Evolutionary conservation across 2,113 vertebrate species (phyloP).

Genomic region (Zeus faber): DNA sequence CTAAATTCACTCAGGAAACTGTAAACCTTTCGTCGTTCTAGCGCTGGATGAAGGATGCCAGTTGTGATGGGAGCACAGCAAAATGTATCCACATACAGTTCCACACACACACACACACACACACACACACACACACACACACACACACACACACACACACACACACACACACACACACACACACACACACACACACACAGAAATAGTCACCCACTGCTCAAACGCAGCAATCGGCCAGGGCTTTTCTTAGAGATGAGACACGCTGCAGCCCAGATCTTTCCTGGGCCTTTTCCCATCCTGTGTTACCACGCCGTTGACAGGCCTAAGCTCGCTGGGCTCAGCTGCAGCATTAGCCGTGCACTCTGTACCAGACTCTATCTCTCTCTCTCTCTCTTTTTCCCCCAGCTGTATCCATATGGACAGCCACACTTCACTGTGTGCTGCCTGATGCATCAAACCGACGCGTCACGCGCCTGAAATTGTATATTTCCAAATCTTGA

Average conservation of each 20-base stretch:
- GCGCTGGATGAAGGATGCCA: conserved; percentile 23
- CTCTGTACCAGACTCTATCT: neutral
- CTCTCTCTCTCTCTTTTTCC: no score
- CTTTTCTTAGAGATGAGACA: conserved; percentile 7
- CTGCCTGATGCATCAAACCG: no score
- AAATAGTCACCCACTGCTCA: conserved; percentile 19
- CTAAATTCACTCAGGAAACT: conserved; percentile 23
- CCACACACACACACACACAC: conserved; percentile 23
- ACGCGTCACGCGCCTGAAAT: no score
- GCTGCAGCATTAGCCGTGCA: neutral
- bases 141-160: conserved; percentile 32
- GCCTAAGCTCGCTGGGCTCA: conserved; percentile 2
- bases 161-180: neutral
- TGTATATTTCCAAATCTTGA: no score
- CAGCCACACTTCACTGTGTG: no score
- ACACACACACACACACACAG: conserved; percentile 7
- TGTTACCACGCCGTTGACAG: conserved; percentile 28
- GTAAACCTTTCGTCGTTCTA: conserved; percentile 13
- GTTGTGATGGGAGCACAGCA: conserved; percentile 36
- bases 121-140: neutral
- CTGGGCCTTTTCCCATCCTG: conserved; percentile 7
- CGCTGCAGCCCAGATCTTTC: neutral
- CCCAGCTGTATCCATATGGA: no score
- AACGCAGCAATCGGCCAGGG: conserved; percentile 28
- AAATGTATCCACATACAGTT: conserved; percentile 46